Evolutionary conservation across 2,797 vertebrate genomes (phyloP).

Genomic region (Syngnathus rostellatus): DNA sequence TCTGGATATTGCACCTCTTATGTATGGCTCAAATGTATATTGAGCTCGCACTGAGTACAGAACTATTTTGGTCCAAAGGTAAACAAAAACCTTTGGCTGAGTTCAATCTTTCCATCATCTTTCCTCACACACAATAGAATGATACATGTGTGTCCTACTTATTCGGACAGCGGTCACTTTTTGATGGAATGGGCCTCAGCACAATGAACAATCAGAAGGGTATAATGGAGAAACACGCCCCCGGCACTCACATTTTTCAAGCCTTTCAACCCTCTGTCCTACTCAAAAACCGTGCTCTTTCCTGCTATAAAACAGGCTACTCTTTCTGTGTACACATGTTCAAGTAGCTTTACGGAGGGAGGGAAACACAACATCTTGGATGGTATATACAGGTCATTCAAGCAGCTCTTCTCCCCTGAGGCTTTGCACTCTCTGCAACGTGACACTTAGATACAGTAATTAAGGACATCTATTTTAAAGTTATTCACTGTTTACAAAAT

Average conservation of each 20-base stretch:
- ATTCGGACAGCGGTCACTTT: slow-evolving; percentile 46
- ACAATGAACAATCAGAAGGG: slow-evolving; percentile 33
- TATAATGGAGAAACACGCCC: slow-evolving; percentile 43
- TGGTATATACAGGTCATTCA: neutral
- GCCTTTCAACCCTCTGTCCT: neutral
- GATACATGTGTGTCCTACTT: slow-evolving; percentile 54
- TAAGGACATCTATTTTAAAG: neutral
- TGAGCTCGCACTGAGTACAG: neutral
- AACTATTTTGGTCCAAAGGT: neutral
- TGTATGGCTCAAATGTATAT: neutral
- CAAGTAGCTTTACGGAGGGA: neutral
- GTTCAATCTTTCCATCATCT: neutral
- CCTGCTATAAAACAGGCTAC: neutral
- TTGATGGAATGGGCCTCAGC: slow-evolving; percentile 56
- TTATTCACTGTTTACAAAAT: neutral
- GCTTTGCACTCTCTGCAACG: neutral
- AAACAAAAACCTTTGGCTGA: slow-evolving; percentile 25
- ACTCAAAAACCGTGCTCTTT: neutral
- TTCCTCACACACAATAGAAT: slow-evolving; percentile 10
- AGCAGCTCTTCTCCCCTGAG: neutral
- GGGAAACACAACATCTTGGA: neutral
- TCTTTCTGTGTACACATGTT: neutral
- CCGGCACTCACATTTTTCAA: slow-evolving; percentile 24
- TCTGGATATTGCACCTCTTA: neutral
- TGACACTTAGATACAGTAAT: neutral